Percentiles rank a stretch among this genome's conserved stretches.
phyloP scores from a whole-genome alignment of 2,113 vertebrate genomes.

The Halcyon malimbica region DNA sequence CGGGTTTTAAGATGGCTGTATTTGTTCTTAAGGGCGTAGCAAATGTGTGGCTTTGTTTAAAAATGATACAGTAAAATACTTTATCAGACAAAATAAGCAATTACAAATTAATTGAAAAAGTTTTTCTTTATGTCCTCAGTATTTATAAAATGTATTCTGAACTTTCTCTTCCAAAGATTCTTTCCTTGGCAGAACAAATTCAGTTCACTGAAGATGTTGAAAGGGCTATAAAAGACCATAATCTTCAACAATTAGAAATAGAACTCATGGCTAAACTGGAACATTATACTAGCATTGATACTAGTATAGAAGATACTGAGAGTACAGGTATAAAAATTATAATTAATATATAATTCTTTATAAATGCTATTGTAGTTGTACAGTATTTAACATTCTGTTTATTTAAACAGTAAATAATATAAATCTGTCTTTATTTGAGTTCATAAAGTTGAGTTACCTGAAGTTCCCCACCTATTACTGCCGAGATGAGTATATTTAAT shows the following conservation, averaged over 20 bases:
- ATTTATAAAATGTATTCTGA: background rate
- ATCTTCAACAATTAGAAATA: conserved; percentile 86
- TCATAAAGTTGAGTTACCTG: background rate
- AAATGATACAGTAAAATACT: background rate
- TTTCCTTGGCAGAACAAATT: conserved; percentile 95
- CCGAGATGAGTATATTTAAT: background rate
- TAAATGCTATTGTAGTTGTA: background rate
- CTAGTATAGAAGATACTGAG: conserved; percentile 72
- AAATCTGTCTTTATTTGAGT: background rate
- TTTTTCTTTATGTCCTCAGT: background rate
- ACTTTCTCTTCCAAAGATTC: conserved; percentile 79
- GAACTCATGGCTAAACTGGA: conserved; percentile 89
- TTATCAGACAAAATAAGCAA: background rate
- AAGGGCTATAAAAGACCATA: conserved; percentile 82
- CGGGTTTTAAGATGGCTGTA: background rate
- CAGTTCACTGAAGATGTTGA: conserved; percentile 96
- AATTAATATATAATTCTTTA: background rate
- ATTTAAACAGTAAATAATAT: background rate
- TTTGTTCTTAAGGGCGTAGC: background rate
- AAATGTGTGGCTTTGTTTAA: background rate
- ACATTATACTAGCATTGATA: conserved; percentile 88
- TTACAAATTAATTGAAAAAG: background rate
- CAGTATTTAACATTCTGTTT: background rate
- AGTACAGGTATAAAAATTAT: conserved; percentile 75
- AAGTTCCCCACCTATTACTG: background rate